Evolutionary conservation across 1,140 invertebrate genomes (phyloP), one percentile per base, ranked within the genome.

Genomic region (Drosophila sulfurigaster): DNA sequence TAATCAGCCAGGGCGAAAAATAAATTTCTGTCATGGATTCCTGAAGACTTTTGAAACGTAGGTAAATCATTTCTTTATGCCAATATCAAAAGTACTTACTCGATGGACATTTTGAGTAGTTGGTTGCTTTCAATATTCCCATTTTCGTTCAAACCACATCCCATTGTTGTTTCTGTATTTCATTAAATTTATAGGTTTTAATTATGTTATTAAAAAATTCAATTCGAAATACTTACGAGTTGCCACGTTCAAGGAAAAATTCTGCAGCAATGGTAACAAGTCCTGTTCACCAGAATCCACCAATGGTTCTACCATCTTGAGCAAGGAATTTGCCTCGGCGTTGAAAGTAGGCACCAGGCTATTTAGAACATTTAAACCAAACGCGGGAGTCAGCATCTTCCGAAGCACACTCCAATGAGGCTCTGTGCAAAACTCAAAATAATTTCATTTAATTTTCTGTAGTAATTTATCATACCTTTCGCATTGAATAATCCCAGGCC

Each of bases 1-100:
- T 74, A 3, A 51, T 70, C 3, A 91, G 57, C 86, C 87, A 91
- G 0, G 90, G 90, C 3, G 90, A 81, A 51, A 89, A 89, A 54
- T 73, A 82, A 83, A 92, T 91, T 45, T 86, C 74, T 71, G 90
- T 82, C 78, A 91, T 90, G 45, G 67, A 78, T 76, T 91, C 83
- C 45, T 72, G 15, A 52, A 71, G 41, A 79, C 82, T 86, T 68
- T 79, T 70, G 76, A 69, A 64, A 79, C 58, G 79, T 86, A 79
- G 64, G 20, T 70, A 62, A 48, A n/a, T 35, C 46, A 48, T 41
- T 35, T n/a, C n/a, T n/a, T 77, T 16, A 13, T 28, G 15, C 10
- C 11, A 6, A n/a, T n/a, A n/a, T 3, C 30, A 15, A 11, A 13
- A 56, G 28, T 2, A 79, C 79, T 81, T 79, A 92, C 90, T 16